Base-by-base conservation (phyloP, 35 echinoderm and acorn worm species). In the Amphiura filiformis region DNA sequence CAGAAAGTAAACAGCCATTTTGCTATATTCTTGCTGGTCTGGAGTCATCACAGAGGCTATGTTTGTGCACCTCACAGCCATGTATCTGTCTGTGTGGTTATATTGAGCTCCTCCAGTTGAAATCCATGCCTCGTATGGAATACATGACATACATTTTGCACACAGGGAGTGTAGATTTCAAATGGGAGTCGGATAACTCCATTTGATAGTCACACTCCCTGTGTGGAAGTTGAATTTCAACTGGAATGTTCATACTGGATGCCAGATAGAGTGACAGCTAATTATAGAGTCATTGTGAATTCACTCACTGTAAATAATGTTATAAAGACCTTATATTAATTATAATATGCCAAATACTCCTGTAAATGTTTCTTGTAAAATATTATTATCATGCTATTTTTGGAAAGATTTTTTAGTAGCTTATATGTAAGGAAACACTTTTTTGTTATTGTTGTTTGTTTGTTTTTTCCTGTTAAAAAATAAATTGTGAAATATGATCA, bases 271-370 rank as follows among this genome's bases (percentile, higher is more conserved):
- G 4, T 23, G 2, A 70, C 26, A 23, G 2, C 7, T 26, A 2
- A 70, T 70, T 4, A 70, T 70, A 47, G 4, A 4, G 17, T 47
- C 41, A 47, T 17, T 17, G 17, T 47, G 7, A 70, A 70, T 70
- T 70, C 61, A 70, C 17, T 70, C 61, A 70, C 26, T 70, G 61
- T 70, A 70, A 15, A 70, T 70, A 70, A 13, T 70, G 61, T 70
- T 70, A 70, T 70, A 70, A 70, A 70, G 61, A 26, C 61, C 61
- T 70, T 70, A 70, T 70, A 70, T 70, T 70, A 70, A 70, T 70
- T 26, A 70, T 30, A 13, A 70, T 70, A 70, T 70, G 61, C 61
- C 61, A 70, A 70, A 70, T 70, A 70, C 7, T 13, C 7, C 7
- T n/a, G 9, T 70, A n/a, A 2, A 70, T n/a, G 26, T 70, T 11